Percentiles rank a stretch among this genome's conserved stretches.
phyloP scores from a whole-genome alignment of 2,797 vertebrate species.

The Dermochelys coriacea region DNA sequence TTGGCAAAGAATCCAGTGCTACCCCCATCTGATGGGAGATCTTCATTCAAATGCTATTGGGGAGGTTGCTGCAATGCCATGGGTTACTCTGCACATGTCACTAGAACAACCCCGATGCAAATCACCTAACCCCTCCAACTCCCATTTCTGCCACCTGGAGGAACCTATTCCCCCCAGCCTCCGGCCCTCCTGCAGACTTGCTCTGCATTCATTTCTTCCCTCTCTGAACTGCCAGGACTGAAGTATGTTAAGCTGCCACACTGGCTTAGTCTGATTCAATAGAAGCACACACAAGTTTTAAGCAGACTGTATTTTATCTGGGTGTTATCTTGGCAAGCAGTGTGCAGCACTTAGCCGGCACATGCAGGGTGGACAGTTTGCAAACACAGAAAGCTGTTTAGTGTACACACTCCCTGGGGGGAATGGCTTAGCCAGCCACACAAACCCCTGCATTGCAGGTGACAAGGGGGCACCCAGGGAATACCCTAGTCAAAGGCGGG shows the following conservation, averaged over 20 bases:
- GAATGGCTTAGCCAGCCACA: background rate
- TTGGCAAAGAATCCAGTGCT: accelerated
- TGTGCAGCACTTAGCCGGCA: conserved; percentile 41
- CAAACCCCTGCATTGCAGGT: conserved; percentile 18
- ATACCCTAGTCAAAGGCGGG: accelerated
- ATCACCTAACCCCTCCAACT: background rate
- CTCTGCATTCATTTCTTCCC: background rate
- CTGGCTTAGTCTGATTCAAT: conserved; percentile 11
- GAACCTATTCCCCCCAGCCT: background rate
- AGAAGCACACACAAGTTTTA: conserved; percentile 57
- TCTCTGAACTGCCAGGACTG: background rate
- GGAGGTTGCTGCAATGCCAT: accelerated
- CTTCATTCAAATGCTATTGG: background rate
- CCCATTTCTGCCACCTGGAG: accelerated
- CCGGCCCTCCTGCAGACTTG: background rate
- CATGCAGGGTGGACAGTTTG: background rate
- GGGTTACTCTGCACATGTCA: accelerated
- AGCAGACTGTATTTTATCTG: background rate
- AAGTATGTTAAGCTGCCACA: conserved; percentile 59
- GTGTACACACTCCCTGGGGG: background rate
- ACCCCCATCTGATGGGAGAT: no score
- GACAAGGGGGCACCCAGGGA: background rate
- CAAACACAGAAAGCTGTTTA: conserved; percentile 38
- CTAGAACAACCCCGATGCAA: accelerated
- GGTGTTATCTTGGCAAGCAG: conserved; percentile 18